These are phyloP conservation scores for Atherinomorus stipes DNA, from an alignment of 2,113 vertebrate genomes.

Conservation along the genomic window DNA sequence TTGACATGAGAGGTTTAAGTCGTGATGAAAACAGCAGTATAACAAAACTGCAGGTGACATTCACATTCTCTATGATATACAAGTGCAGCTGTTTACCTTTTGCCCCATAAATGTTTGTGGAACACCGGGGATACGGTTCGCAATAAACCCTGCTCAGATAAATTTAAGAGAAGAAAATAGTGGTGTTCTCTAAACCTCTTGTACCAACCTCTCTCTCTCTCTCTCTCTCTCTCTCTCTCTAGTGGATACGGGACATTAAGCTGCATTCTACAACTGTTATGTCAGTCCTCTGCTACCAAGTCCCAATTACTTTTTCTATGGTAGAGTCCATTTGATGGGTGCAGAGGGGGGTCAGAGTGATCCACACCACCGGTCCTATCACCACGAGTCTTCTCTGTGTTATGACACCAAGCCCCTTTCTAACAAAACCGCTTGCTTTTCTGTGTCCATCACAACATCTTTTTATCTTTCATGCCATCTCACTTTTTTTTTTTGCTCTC, in stretches of 20 bases:
- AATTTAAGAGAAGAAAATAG: background rate
- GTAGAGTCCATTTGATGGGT: conserved; percentile 19
- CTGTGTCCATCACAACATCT: conserved; percentile 14
- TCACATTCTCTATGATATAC: too few species aligned
- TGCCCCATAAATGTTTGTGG: background rate
- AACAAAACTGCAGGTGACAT: background rate
- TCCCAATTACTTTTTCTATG: conserved; percentile 25
- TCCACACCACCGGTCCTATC: background rate
- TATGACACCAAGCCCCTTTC: conserved; percentile 10
- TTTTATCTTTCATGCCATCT: conserved; percentile 3
- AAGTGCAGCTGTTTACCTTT: background rate
- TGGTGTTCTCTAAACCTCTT: background rate
- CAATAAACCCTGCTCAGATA: background rate
- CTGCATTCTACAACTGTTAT: conserved; percentile 33
- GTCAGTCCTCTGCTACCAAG: background rate
- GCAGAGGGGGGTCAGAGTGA: background rate
- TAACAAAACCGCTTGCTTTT: background rate
- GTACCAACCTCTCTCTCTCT: background rate
- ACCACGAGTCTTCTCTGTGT: conserved; percentile 1
- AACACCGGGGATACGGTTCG: background rate
- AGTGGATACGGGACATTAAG: conserved; percentile 32
- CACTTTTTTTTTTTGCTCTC: conserved; percentile 1
- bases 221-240: background rate
- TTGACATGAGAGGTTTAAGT: too few species aligned
- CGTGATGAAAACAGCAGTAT: too few species aligned